A percentile compares a stretch with the other conserved stretches of the same genome.
Evolutionary conservation across 2,888 invertebrate genomes (phyloP).

Genomic region (Drosophila histrio): DNA sequence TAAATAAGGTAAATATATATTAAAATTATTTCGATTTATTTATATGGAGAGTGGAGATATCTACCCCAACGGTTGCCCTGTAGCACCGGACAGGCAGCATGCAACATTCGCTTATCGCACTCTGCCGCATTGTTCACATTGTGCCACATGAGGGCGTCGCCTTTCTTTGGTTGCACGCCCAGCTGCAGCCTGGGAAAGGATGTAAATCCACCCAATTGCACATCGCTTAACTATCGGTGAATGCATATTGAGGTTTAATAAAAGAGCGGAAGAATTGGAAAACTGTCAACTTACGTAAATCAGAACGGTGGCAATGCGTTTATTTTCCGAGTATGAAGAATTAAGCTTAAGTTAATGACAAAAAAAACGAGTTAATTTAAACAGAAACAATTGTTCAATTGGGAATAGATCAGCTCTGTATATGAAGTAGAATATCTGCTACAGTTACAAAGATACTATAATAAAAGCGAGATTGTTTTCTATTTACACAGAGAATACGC

Average conservation of each 20-base stretch:
- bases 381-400: neutral
- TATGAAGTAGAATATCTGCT: no score
- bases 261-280: neutral
- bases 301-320: slow-evolving; percentile 40
- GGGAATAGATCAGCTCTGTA: no score
- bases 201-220: slow-evolving; percentile 33
- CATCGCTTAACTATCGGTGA: slow-evolving; percentile 36
- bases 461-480: no score
- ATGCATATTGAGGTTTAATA: neutral
- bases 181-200: slow-evolving; percentile 38
- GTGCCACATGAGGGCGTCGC: slow-evolving; percentile 43
- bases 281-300: slow-evolving; percentile 43
- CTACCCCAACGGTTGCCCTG: slow-evolving; percentile 49
- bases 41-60: neutral
- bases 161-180: slow-evolving; percentile 21
- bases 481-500: no score
- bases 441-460: no score
- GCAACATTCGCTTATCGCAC: slow-evolving; percentile 32
- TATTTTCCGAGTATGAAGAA: neutral
- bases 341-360: neutral
- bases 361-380: neutral
- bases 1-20: slow-evolving; percentile 6
- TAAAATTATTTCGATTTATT: neutral
- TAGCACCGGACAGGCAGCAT: slow-evolving; percentile 48
- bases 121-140: slow-evolving; percentile 18